Evolutionary conservation across 2,888 invertebrate species (phyloP).

Genomic region (Pocota personata): DNA sequence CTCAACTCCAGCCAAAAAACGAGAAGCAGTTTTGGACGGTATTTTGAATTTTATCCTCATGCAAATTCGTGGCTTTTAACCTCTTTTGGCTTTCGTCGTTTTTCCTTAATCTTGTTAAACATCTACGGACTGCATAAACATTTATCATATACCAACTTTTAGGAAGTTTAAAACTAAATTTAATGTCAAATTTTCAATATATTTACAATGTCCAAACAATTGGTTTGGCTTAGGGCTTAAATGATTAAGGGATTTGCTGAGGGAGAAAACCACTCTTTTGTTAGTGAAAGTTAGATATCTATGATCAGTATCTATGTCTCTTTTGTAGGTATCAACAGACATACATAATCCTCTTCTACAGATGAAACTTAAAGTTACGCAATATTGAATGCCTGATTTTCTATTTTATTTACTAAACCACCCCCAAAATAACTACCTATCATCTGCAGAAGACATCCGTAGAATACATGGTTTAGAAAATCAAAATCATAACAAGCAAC

Average conservation of each 20-base stretch:
- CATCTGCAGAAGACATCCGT: too few species aligned
- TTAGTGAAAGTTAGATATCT: too few species aligned
- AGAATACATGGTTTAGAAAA: background rate
- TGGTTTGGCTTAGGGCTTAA: background rate
- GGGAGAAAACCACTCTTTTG: background rate
- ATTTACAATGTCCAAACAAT: background rate
- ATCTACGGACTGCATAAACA: background rate
- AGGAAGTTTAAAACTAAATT: background rate
- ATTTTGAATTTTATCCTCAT: background rate
- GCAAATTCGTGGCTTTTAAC: conserved; percentile 1
- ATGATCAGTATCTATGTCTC: background rate
- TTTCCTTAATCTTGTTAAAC: conserved; percentile 12
- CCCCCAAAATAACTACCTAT: too few species aligned
- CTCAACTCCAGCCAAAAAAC: background rate
- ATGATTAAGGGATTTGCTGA: background rate
- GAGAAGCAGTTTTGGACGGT: background rate
- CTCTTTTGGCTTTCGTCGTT: conserved; percentile 3
- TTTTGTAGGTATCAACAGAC: too few species aligned
- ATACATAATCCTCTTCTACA: too few species aligned
- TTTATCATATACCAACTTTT: background rate
- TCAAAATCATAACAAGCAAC: background rate
- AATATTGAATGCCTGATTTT: too few species aligned
- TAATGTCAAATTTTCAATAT: background rate
- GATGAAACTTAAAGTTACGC: too few species aligned
- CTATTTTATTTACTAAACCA: too few species aligned